Base-by-base conservation (phyloP, 1,140 invertebrate genomes). In the Leptoteleia sp. region DNA sequence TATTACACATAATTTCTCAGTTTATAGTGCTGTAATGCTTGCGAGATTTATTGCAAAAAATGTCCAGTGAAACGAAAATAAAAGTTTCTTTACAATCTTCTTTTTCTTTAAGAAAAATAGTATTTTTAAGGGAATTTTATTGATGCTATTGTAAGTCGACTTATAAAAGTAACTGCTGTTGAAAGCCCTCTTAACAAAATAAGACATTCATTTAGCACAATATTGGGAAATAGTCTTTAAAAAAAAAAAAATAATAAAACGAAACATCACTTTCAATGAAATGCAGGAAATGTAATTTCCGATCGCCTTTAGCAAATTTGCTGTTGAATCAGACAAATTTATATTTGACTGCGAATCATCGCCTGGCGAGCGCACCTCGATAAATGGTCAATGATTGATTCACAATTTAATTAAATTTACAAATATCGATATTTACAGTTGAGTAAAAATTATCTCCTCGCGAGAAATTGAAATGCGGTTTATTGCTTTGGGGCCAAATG, bases 241-340 rank as follows among this genome's bases (percentile, higher is more conserved):
- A 70, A 59, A 70, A 70, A 70, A 29, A 47, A 70, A 59, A 70
- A 70, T 59, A 25, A 48, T 57, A 59, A 70, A 50, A 70, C 42
- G 33, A 42, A 11, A 33, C 43, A 54, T 50, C 43, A 48, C n/a
- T 42, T 70, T 35, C 33, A 33, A 70, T 50, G 17, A 43, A 50
- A 48, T 50, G 50, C 52, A 50, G 33, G 42, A 59, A 70, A 70
- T 70, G 65, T n/a, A 57, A 70, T 70, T 70, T 50, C 33, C 52
- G 43, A 70, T 37, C 19, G 52, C 33, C 52, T 70, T 40, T 42
- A 55, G 43, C n/a, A 16, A 48, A 70, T 43, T 15, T 57, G 48
- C 33, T 31, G 40, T 47, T 57, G 65, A 59, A 57, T 47, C 42
- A 15, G 33, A 45, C 42, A 7, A 55, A 59, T 59, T 59, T 48